Conservation (phyloP, 2,888 invertebrate species). For the Agonopterix arenella region DNA sequence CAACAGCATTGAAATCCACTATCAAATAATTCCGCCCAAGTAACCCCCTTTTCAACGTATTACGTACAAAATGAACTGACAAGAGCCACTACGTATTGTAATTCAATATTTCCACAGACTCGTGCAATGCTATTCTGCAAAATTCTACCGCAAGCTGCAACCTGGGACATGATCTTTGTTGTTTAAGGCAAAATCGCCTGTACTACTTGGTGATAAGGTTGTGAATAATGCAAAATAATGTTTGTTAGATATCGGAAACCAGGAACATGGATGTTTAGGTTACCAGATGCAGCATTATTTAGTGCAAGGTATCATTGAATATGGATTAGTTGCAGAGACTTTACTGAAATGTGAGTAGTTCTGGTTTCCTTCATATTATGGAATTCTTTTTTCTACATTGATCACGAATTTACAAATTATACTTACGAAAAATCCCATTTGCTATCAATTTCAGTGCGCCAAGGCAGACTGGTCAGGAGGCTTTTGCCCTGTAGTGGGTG, state of each 20-base stretch:
- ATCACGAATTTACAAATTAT: no score
- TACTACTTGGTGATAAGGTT: not conserved
- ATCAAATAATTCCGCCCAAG: conserved; percentile 1
- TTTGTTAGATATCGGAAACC: conserved; percentile 4
- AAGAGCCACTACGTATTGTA: conserved; percentile 17
- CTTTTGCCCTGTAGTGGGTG: no score
- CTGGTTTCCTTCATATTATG: no score
- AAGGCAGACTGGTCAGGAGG: no score
- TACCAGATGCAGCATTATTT: no score
- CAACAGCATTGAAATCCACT: not conserved
- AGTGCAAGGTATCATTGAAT: no score
- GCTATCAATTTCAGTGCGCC: no score
- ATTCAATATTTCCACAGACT: conserved; percentile 8
- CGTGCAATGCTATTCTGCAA: conserved; percentile 2
- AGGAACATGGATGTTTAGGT: not conserved
- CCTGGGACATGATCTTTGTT: not conserved
- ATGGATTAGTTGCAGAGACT: no score
- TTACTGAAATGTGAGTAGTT: no score
- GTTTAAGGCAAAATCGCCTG: not conserved
- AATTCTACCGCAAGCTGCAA: conserved; percentile 7
- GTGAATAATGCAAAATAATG: not conserved
- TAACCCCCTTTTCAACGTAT: not conserved
- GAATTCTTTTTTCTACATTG: no score
- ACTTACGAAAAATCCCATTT: no score
- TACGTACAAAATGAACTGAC: conserved; percentile 11